A percentile compares a stretch with the other conserved stretches of the same genome.
phyloP scores from a whole-genome alignment of 2,888 invertebrate genomes.

The Synanthedon myopaeformis region DNA sequence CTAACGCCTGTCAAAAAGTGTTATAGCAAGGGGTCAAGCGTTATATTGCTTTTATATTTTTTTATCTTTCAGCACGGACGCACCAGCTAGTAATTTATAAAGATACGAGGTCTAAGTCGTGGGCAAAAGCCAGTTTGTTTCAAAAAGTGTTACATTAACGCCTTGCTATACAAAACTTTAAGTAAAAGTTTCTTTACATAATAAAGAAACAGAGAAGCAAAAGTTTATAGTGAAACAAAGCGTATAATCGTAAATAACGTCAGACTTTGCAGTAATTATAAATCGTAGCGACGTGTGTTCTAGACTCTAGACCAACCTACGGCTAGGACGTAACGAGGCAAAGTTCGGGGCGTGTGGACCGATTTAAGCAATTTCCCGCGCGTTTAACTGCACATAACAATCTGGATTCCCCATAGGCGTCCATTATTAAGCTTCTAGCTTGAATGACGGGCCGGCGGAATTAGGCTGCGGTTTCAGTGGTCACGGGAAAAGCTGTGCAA shows the following conservation, averaged over 20 bases:
- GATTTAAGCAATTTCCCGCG: neutral
- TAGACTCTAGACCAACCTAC: neutral
- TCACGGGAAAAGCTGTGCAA: neutral
- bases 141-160: no score
- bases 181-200: no score
- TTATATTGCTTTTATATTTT: no score
- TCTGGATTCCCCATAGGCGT: slow-evolving; percentile 15
- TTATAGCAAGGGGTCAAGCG: no score
- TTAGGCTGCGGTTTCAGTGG: slow-evolving; percentile 9
- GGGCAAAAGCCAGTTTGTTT: no score
- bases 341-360: neutral
- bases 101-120: no score
- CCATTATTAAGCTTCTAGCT: slow-evolving; percentile 17
- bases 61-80: no score
- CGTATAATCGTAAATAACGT: neutral
- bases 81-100: no score
- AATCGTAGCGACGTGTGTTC: neutral
- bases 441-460: slow-evolving; percentile 20
- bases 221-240: neutral
- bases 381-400: slow-evolving; percentile 1
- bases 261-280: neutral
- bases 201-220: no score
- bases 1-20: no score
- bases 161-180: no score
- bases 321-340: neutral